A percentile compares a stretch with the other conserved stretches of the same genome.
Conservation (phyloP, 2,888 invertebrate genomes). For the Agrotis clavis region DNA sequence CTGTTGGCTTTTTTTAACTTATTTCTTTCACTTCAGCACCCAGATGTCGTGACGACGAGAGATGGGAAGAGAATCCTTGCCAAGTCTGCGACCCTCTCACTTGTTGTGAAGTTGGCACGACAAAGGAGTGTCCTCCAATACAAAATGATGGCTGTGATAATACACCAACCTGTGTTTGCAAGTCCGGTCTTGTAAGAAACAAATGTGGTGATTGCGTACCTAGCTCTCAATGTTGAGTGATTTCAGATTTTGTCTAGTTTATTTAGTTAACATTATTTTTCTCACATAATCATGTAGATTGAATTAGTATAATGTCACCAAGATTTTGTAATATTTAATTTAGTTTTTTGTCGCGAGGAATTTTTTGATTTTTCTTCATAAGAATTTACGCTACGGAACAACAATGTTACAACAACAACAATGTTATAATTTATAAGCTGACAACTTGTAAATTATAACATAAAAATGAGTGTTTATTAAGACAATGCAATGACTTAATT, state of each 20-base stretch:
- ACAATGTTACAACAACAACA: too few species aligned
- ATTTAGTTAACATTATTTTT: too few species aligned
- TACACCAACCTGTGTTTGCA: slow-evolving; percentile 58
- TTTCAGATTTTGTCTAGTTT: neutral
- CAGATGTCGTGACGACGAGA: slow-evolving; percentile 62
- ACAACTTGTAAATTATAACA: too few species aligned
- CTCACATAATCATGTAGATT: too few species aligned
- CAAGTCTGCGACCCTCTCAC: slow-evolving; percentile 52
- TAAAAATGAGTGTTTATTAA: too few species aligned
- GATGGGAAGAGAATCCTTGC: slow-evolving; percentile 58
- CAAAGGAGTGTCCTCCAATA: slow-evolving; percentile 39
- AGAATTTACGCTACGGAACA: too few species aligned
- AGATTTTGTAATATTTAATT: too few species aligned
- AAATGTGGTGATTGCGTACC: slow-evolving; percentile 55
- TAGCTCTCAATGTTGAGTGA: slow-evolving; percentile 60
- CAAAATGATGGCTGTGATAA: slow-evolving; percentile 41
- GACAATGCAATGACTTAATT: too few species aligned
- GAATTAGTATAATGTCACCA: too few species aligned
- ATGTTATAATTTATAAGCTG: too few species aligned
- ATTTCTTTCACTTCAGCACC: slow-evolving; percentile 15
- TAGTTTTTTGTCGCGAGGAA: too few species aligned
- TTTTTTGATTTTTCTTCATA: too few species aligned
- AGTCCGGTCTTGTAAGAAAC: slow-evolving; percentile 51
- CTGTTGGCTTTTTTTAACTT: neutral
- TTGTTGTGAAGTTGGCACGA: slow-evolving; percentile 62